Evolutionary conservation across 2,888 invertebrate species (phyloP).

Genomic region (Ptychoptera contaminata): DNA sequence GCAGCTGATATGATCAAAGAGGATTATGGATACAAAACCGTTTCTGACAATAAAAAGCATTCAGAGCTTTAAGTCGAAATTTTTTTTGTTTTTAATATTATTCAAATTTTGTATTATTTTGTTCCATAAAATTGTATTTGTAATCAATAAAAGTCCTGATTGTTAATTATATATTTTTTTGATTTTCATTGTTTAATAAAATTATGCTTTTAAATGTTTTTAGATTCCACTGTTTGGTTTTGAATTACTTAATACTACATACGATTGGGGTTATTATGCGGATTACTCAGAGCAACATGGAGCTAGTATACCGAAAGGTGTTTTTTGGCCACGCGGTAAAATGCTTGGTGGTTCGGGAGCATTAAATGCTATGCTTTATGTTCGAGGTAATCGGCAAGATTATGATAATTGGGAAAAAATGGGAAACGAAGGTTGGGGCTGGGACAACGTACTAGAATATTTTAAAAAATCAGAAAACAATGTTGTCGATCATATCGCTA

Average conservation of each 20-base stretch:
- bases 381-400: constrained; percentile 38
- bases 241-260: constrained; percentile 14
- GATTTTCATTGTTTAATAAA: neutral
- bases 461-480: constrained; percentile 37
- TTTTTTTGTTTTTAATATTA: no score
- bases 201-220: neutral
- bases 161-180: no score
- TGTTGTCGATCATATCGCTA: constrained; percentile 14
- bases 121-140: no score
- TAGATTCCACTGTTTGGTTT: constrained; percentile 18
- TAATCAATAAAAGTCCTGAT: no score
- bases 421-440: constrained; percentile 40
- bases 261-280: constrained; percentile 21
- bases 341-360: constrained; percentile 44
- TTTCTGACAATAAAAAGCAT: neutral
- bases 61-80: constrained; percentile 1
- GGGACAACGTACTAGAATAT: constrained; percentile 32
- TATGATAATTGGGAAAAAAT: constrained; percentile 37
- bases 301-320: constrained; percentile 15
- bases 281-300: constrained; percentile 18
- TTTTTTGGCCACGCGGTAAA: constrained; percentile 46
- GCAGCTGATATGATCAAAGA: constrained; percentile 45
- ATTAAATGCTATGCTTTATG: constrained; percentile 45
- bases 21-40: constrained; percentile 24
- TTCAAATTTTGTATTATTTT: no score